Evolutionary conservation across 1,140 invertebrate species (phyloP).

Genomic region (Manduca sexta): DNA sequence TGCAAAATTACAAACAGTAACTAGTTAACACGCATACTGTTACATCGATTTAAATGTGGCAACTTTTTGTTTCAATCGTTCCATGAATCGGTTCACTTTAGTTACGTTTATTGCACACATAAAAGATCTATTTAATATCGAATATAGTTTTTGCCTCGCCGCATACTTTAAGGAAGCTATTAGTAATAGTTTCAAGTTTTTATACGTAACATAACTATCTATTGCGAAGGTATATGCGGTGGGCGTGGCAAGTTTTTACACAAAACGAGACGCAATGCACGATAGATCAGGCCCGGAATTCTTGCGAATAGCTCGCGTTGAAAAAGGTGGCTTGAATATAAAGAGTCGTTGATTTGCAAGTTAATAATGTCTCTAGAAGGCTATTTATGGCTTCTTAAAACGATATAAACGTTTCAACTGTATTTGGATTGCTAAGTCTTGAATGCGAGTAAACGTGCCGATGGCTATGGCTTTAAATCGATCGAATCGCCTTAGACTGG

Average conservation of each 20-base stretch:
- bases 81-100: conserved; percentile 2
- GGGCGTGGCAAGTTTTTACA: conserved; percentile 36
- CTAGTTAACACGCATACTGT: no score
- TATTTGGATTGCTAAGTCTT: no score
- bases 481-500: no score
- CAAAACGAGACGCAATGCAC: conserved; percentile 2
- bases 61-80: conserved; percentile 1
- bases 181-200: conserved; percentile 19
- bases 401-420: no score
- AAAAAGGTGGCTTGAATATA: conserved; percentile 3
- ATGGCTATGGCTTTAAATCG: no score
- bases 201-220: conserved; percentile 12
- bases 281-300: conserved; percentile 16
- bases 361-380: no score
- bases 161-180: conserved; percentile 24
- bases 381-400: no score
- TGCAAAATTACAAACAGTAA: no score
- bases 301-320: conserved; percentile 10
- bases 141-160: conserved; percentile 7
- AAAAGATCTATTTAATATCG: neutral
- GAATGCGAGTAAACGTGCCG: no score
- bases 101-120: neutral
- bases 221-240: conserved; percentile 15
- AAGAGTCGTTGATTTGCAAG: no score
- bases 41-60: no score